phyloP scores from a whole-genome alignment of 2,113 vertebrate genomes.

The Misgurnus anguillicaudatus region DNA sequence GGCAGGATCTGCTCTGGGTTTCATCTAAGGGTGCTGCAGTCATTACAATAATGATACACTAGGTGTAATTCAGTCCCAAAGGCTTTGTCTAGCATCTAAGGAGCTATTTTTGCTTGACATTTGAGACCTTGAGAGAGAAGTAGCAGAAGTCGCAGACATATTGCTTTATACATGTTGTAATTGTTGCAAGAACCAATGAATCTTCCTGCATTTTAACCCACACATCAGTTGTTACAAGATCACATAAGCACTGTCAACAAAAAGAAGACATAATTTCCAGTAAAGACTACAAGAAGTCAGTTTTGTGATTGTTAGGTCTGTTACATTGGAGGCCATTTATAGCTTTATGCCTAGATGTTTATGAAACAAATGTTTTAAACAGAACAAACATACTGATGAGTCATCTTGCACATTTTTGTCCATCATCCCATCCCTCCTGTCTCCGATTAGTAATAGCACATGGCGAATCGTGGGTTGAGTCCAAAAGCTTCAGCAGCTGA shows the following conservation, averaged over 20 bases:
- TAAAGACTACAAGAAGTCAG: no score
- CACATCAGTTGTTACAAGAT: background rate
- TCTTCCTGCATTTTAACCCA: background rate
- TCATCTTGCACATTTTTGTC: no score
- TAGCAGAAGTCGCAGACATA: background rate
- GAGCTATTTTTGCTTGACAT: constrained; percentile 4
- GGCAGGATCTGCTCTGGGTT: background rate
- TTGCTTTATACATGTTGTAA: background rate
- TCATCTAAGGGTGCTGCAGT: constrained; percentile 4
- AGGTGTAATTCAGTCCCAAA: constrained; percentile 21
- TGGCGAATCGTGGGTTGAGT: no score
- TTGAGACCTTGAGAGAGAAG: background rate
- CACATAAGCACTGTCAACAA: background rate
- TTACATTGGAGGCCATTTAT: no score
- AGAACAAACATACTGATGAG: no score
- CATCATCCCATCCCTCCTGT: no score
- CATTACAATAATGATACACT: constrained; percentile 29
- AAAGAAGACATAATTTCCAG: background rate
- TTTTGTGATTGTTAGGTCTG: no score
- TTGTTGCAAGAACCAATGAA: background rate
- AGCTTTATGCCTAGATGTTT: no score
- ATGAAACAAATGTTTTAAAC: no score
- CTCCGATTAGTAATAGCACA: no score
- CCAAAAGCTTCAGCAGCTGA: no score
- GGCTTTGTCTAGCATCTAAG: constrained; percentile 6